Evolutionary conservation across 1,140 invertebrate genomes (phyloP).

Genomic region (Camponotus vicinus): DNA sequence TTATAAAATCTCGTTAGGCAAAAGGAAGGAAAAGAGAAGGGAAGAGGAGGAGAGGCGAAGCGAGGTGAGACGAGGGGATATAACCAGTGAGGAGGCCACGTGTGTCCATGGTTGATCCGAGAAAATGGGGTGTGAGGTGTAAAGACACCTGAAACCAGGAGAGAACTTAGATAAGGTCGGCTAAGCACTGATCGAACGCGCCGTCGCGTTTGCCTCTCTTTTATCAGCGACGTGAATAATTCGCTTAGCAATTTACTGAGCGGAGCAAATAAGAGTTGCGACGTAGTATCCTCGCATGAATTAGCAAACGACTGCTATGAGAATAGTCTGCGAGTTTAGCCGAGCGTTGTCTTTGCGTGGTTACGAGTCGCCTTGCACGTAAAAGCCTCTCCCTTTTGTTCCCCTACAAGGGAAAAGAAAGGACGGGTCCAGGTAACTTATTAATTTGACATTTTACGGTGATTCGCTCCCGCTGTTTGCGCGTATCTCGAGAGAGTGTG

Average conservation of each 20-base stretch:
- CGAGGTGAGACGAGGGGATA: background rate
- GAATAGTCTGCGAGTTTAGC: conserved; percentile 55
- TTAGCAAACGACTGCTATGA: conserved; percentile 68
- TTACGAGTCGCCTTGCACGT: conserved; percentile 3
- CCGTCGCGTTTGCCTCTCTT: conserved; percentile 52
- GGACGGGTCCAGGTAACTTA: background rate
- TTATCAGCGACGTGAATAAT: conserved; percentile 78
- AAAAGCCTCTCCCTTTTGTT: background rate
- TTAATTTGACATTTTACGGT: conserved; percentile 51
- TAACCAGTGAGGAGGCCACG: background rate
- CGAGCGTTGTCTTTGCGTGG: conserved; percentile 51
- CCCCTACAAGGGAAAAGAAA: background rate
- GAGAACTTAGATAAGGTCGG: conserved; percentile 71
- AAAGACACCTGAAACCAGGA: conserved; percentile 65
- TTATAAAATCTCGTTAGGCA: conserved; percentile 37
- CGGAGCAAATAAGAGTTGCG: conserved; percentile 72
- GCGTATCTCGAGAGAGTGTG: background rate
- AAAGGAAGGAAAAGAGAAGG: no score
- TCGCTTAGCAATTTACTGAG: conserved; percentile 79
- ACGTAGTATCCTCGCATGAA: conserved; percentile 71
- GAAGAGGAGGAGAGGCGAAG: no score
- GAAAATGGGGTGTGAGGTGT: conserved; percentile 74
- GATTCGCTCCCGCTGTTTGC: conserved; percentile 13
- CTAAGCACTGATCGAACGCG: conserved; percentile 69
- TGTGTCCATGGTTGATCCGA: conserved; percentile 64